Evolutionary conservation across 2,888 invertebrate genomes (phyloP).

Genomic region (Lottia gigantea): DNA sequence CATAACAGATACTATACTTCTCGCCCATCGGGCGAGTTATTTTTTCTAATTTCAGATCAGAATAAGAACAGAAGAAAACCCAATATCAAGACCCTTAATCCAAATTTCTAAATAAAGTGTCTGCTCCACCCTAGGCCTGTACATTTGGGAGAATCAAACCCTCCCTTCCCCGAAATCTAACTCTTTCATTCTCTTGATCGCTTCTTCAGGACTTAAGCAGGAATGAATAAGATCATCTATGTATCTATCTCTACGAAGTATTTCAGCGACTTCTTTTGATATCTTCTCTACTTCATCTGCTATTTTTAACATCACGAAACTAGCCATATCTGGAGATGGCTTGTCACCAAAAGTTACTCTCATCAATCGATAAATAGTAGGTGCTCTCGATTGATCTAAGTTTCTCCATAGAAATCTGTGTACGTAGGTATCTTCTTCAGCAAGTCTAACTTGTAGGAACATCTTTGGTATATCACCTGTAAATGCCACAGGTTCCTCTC

Average conservation of each 20-base stretch:
- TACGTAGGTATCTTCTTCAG: slow-evolving; percentile 8
- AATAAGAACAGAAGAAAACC: too few species aligned
- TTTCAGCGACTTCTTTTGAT: slow-evolving; percentile 18
- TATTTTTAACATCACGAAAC: slow-evolving; percentile 19
- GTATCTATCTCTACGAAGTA: slow-evolving; percentile 20
- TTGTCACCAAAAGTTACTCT: slow-evolving; percentile 19
- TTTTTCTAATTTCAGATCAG: too few species aligned
- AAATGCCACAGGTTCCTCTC: slow-evolving; percentile 18
- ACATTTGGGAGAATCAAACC: too few species aligned
- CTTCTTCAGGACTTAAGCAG: slow-evolving; percentile 9
- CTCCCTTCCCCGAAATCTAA: too few species aligned
- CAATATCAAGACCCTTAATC: too few species aligned
- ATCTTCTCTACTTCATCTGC: slow-evolving; percentile 13
- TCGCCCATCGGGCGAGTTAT: too few species aligned
- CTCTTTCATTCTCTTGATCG: slow-evolving; percentile 7
- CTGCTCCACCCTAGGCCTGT: too few species aligned
- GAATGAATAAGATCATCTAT: slow-evolving; percentile 23
- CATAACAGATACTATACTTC: too few species aligned
- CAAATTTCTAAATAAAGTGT: too few species aligned
- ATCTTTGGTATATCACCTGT: slow-evolving; percentile 18
- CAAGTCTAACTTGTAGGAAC: slow-evolving; percentile 10
- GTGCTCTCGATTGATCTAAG: slow-evolving; percentile 8
- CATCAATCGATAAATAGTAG: slow-evolving; percentile 6
- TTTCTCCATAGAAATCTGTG: slow-evolving; percentile 24
- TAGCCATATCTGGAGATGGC: slow-evolving; percentile 24